Percentiles rank a stretch among this genome's conserved stretches.
These are phyloP conservation scores for Cathartes aura DNA, from an alignment of 2,113 vertebrate genomes.

Conservation along the genomic window DNA sequence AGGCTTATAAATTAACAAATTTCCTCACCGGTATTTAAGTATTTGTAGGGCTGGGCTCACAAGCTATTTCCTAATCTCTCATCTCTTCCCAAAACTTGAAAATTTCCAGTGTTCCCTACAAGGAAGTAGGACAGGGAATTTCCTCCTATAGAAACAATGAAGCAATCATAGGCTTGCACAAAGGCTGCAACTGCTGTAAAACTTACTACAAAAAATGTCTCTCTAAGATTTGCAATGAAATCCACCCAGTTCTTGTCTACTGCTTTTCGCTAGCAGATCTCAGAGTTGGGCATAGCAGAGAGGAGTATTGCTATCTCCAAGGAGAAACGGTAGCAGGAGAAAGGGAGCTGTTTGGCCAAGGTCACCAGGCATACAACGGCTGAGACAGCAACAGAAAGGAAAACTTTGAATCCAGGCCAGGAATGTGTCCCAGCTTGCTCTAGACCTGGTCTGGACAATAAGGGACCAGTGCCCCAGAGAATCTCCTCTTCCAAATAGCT, in stretches of 20 bases:
- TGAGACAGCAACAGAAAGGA: not conserved
- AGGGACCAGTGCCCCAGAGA: not conserved
- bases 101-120: not conserved
- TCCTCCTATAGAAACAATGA: not conserved
- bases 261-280: not conserved
- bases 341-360: not conserved
- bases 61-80: not conserved
- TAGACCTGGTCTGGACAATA: not conserved
- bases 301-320: not conserved
- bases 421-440: not conserved
- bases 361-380: accelerated
- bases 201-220: not conserved
- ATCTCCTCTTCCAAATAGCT: not conserved
- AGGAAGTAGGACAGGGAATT: not conserved
- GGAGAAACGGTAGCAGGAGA: not conserved
- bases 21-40: not conserved
- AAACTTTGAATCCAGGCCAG: not conserved
- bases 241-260: not conserved
- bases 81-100: not conserved
- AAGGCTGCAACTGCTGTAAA: not conserved
- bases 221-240: not conserved
- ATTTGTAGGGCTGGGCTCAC: not conserved
- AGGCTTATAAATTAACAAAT: not conserved
- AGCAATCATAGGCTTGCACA: not conserved
- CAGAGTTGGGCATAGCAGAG: not conserved